These are phyloP conservation scores for Lepidocolaptes lacrymiger DNA, from an alignment of 2,797 vertebrate genomes.

Conservation along the genomic window DNA sequence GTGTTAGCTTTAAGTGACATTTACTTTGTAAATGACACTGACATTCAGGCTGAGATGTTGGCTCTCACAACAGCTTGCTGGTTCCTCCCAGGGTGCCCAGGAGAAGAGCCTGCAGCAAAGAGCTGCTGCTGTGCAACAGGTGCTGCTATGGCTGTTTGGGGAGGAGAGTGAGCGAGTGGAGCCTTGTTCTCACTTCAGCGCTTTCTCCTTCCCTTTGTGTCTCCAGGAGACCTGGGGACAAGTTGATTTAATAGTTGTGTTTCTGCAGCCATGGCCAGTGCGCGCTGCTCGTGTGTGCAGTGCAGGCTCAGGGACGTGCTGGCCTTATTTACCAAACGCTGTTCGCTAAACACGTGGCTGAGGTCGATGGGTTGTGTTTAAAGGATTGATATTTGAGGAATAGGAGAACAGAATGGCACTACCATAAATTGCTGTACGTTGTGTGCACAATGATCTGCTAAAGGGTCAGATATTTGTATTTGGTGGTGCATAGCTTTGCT, in stretches of 20 bases:
- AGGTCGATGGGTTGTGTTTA: background rate
- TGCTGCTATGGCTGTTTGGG: background rate
- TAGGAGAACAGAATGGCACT: background rate
- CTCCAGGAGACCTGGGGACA: background rate
- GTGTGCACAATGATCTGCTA: background rate
- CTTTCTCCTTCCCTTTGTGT: background rate
- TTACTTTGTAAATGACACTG: conserved; percentile 68
- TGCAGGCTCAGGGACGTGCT: background rate
- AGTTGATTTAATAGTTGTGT: fast-evolving
- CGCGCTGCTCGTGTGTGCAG: fast-evolving
- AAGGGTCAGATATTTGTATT: background rate
- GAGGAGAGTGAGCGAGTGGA: background rate
- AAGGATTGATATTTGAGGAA: background rate
- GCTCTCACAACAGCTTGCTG: background rate
- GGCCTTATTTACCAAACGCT: background rate
- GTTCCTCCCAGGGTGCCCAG: background rate
- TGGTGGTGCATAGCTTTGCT: background rate
- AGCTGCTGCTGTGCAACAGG: background rate
- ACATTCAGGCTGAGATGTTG: conserved; percentile 55
- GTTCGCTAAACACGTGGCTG: background rate
- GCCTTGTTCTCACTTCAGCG: background rate
- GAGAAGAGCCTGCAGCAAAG: background rate
- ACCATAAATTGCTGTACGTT: background rate
- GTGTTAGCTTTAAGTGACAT: conserved; percentile 56
- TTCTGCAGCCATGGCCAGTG: fast-evolving